Evolutionary conservation across 1,140 invertebrate species (phyloP).

Genomic region (Chionoecetes opilio): DNA sequence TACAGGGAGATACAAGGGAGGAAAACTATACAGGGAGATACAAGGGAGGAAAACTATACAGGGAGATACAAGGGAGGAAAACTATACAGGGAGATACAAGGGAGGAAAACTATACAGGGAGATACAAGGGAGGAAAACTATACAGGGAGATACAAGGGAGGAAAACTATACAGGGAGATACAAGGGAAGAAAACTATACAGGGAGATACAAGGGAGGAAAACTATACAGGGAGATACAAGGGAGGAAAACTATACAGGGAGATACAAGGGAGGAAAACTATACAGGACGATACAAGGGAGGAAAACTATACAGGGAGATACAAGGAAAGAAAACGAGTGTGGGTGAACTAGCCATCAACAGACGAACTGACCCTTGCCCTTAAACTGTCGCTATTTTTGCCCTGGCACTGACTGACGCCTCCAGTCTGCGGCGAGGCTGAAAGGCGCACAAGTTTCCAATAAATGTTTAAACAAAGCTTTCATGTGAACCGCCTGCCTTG

Average conservation of each 20-base stretch:
- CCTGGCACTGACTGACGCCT: no score
- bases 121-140: not conserved
- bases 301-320: no score
- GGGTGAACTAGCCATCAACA: no score
- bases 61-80: not conserved
- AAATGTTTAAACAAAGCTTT: no score
- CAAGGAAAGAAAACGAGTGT: no score
- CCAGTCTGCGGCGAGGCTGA: not conserved
- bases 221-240: not conserved
- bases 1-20: not conserved
- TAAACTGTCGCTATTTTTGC: no score
- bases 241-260: not conserved
- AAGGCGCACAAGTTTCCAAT: not conserved
- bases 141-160: not conserved
- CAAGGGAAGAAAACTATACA: not conserved
- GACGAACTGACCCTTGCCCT: no score
- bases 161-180: not conserved
- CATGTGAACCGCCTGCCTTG: no score
- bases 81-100: not conserved
- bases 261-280: not conserved
- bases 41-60: not conserved
- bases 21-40: not conserved
- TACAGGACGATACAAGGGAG: not conserved
- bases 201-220: not conserved
- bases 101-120: not conserved